phyloP scores from a whole-genome alignment of 2,888 invertebrate genomes.

The Lithosia quadra region DNA sequence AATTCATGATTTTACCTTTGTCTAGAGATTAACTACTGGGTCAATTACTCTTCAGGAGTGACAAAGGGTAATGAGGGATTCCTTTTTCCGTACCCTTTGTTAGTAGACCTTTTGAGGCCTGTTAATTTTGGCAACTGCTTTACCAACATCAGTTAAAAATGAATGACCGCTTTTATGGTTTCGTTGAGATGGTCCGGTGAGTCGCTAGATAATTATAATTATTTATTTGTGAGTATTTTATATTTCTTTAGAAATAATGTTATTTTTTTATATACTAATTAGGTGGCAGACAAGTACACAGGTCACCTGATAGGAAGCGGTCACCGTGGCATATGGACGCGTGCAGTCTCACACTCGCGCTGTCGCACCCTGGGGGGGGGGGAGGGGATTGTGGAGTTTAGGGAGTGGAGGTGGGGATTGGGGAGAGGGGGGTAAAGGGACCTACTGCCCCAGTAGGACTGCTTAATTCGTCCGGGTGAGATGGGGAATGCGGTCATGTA shows the following conservation, averaged over 20 bases:
- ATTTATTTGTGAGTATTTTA: background rate
- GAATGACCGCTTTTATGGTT: background rate
- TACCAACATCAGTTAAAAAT: slow-evolving; percentile 5
- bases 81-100: slow-evolving; percentile 9
- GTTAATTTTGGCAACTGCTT: background rate
- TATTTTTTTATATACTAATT: background rate
- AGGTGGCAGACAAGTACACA: no score
- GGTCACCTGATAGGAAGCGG: no score
- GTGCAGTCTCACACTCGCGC: no score
- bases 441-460: no score
- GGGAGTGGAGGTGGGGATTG: no score
- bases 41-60: slow-evolving; percentile 16
- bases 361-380: no score
- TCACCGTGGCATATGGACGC: no score
- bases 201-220: background rate
- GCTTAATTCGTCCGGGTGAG: no score
- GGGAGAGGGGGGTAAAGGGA: no score
- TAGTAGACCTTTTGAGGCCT: slow-evolving; percentile 3
- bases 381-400: no score
- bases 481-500: no score
- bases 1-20: slow-evolving; percentile 27
- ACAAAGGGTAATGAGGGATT: slow-evolving; percentile 14
- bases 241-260: no score
- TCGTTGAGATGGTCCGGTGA: background rate
- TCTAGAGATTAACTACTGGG: slow-evolving; percentile 7